Base-by-base conservation (phyloP, 2,888 invertebrate species). In the Mesorhabditis belari region DNA sequence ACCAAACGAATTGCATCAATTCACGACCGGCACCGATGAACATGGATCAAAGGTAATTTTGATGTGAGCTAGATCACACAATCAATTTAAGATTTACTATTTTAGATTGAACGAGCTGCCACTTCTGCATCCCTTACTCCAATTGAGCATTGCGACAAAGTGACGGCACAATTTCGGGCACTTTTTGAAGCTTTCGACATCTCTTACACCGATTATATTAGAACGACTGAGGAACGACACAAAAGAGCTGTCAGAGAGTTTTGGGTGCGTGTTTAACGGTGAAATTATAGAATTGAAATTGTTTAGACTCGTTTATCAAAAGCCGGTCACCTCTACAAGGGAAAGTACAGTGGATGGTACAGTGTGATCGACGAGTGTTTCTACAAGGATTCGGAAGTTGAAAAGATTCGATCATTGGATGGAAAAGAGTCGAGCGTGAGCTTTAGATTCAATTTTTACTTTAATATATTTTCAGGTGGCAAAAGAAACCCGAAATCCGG, bases 331-430 rank as follows among this genome's bases (percentile, higher is more conserved):
- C 90, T 98, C 64, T 91, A 92, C 82, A 88, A 88, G 69, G 88
- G 90, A 0, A 87, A 87, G 57, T 98, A 98, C 82, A 85, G 87
- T 9, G 96, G 96, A 3, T 98, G 95, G 94, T 98, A 98, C 82
- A 94, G 91, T 74, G 86, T 89, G 6, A 87, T 90, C 12, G 96
- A 98, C 81, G 98, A 98, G 83, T 87, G 90, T 0, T 98, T 95
- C 82, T 85, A 96, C 4, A 87, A 90, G 0, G 88, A 90, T 6
- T 73, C 76, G 6, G 82, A 84, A 35, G 79, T 84, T 17, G 73
- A 73, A 49, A 58, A 66, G 24, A 59, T 49, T 28, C 44, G 50
- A 19, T 26, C 44, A n/a, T 6, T 67, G 9, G 57, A 64, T 21
- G 64, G 62, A 21, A 54, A 61, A 4, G 27, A 56, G 25, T 28